Percentiles rank a stretch among this genome's conserved stretches.
phyloP scores from a whole-genome alignment of 2,888 invertebrate species.

The Brachypalpus laphriformis region DNA sequence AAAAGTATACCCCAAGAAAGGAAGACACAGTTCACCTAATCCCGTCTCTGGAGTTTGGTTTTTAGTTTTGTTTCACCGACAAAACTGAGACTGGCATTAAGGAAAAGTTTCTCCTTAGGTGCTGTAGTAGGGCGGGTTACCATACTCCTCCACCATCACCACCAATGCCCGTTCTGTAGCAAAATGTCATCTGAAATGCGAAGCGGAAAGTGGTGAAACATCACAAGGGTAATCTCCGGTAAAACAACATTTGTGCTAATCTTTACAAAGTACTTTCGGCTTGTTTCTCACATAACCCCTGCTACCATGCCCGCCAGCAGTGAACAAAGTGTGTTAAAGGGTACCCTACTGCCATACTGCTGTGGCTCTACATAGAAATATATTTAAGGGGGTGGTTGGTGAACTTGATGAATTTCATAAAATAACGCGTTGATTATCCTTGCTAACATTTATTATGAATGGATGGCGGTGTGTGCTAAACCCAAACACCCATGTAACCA shows the following conservation, averaged over 20 bases:
- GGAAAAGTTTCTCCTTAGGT: constrained; percentile 54
- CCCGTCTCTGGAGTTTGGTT: constrained; percentile 63
- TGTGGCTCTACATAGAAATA: constrained; percentile 31
- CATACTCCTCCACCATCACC: constrained; percentile 4
- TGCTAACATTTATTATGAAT: constrained; percentile 65
- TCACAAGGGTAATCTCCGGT: constrained; percentile 74
- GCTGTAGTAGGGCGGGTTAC: constrained; percentile 9
- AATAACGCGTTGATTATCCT: constrained; percentile 73
- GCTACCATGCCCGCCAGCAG: neutral
- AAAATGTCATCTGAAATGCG: constrained; percentile 69
- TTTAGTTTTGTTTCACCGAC: constrained; percentile 51
- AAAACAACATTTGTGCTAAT: constrained; percentile 74
- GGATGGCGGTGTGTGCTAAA: neutral
- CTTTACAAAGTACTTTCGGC: constrained; percentile 73
- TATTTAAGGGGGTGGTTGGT: constrained; percentile 33
- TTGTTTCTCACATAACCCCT: constrained; percentile 58
- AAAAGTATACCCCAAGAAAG: constrained; percentile 10
- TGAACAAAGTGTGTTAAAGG: constrained; percentile 45
- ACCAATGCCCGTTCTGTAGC: constrained; percentile 24
- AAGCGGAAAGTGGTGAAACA: constrained; percentile 73
- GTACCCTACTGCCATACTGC: constrained; percentile 30
- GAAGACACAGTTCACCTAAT: constrained; percentile 48
- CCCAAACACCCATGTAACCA: constrained; percentile 42
- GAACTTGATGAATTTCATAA: constrained; percentile 73
- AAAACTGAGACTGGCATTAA: constrained; percentile 28